phyloP scores from a whole-genome alignment of 2,888 invertebrate genomes.

The Bedellia somnulentella region DNA sequence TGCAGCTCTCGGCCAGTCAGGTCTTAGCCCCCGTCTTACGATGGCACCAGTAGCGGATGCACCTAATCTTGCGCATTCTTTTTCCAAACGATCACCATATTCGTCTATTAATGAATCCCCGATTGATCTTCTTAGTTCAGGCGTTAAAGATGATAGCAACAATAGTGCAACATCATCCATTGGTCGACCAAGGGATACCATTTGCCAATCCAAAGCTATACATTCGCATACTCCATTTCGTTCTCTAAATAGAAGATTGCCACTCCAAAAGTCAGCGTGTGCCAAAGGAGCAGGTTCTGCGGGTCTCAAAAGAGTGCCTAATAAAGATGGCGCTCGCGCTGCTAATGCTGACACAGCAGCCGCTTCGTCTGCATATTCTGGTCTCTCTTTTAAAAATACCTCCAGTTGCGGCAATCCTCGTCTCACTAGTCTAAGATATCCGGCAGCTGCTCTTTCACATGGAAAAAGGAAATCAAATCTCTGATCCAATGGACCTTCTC shows the following conservation, averaged over 20 bases:
- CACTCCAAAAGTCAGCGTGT: constrained; percentile 85
- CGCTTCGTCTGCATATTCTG: constrained; percentile 63
- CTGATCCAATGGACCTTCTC: constrained; percentile 47
- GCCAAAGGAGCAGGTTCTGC: constrained; percentile 76
- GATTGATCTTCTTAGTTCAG: constrained; percentile 67
- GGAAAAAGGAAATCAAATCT: constrained; percentile 71
- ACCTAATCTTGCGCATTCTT: constrained; percentile 61
- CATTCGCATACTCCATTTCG: constrained; percentile 58
- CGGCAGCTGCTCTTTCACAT: constrained; percentile 76
- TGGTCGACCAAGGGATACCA: constrained; percentile 76
- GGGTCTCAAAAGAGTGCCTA: constrained; percentile 70
- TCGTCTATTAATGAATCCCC: constrained; percentile 67
- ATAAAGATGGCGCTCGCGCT: constrained; percentile 70
- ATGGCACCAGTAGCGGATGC: constrained; percentile 59
- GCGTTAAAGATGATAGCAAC: constrained; percentile 71
- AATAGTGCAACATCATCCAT: constrained; percentile 79
- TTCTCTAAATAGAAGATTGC: constrained; percentile 71
- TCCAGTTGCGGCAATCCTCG: constrained; percentile 76
- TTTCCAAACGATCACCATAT: constrained; percentile 68
- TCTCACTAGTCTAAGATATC: constrained; percentile 77
- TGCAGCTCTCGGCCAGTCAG: constrained; percentile 69
- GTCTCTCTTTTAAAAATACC: constrained; percentile 67
- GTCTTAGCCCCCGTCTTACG: constrained; percentile 51
- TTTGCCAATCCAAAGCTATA: constrained; percentile 80
- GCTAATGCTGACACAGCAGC: constrained; percentile 67